Conservation (phyloP, 2,888 invertebrate genomes). For the Falcaria lacertinaria region DNA sequence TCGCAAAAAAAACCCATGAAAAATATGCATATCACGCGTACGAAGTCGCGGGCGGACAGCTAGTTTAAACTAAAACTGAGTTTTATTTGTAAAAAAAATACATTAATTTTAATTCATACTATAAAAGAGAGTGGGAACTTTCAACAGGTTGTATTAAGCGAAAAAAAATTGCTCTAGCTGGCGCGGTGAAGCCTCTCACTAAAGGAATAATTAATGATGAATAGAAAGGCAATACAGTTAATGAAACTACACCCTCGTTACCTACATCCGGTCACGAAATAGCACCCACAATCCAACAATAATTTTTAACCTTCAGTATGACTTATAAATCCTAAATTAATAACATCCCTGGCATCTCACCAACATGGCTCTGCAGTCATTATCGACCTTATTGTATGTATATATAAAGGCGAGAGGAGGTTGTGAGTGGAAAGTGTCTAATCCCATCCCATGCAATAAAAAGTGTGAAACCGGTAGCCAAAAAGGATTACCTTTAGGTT, state of each 20-base stretch:
- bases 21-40: no score
- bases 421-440: conserved; percentile 25
- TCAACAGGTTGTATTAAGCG: no score
- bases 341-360: conserved; percentile 46
- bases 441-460: conserved; percentile 56
- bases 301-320: conserved; percentile 26
- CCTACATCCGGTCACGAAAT: conserved; percentile 38
- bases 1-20: no score
- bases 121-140: no score
- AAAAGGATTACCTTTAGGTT: conserved; percentile 64
- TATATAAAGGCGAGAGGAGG: conserved; percentile 12
- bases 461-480: conserved; percentile 68
- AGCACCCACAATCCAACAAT: conserved; percentile 34
- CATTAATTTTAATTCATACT: no score
- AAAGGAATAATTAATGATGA: no score
- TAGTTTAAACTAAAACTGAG: no score
- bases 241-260: not conserved
- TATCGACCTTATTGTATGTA: conserved; percentile 11
- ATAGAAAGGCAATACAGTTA: no score
- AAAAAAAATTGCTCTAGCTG: no score
- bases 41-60: no score
- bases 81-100: no score
- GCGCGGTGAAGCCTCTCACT: no score
- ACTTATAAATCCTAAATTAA: conserved; percentile 65
- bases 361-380: conserved; percentile 8